Conservation (phyloP, 64 coral and sea anemone genomes). For the Montipora foliosa region DNA sequence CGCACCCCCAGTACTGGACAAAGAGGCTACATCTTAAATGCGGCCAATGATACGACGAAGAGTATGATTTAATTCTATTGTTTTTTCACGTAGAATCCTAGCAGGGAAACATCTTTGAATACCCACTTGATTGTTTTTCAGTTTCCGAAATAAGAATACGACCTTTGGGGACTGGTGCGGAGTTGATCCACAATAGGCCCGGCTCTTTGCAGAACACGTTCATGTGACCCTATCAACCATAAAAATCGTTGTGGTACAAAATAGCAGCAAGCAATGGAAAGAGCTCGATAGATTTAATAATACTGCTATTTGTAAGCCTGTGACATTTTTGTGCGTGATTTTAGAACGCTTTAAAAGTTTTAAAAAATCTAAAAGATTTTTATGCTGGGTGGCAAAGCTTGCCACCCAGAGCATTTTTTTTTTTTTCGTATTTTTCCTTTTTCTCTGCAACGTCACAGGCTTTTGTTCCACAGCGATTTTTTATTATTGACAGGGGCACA, state of each 20-base stretch:
- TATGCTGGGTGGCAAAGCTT: too few species aligned
- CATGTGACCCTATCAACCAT: slow-evolving; percentile 7
- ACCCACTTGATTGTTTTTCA: slow-evolving; percentile 1
- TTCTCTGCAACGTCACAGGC: too few species aligned
- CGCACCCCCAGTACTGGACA: too few species aligned
- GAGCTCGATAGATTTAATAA: background rate
- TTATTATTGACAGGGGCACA: too few species aligned
- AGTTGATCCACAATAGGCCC: background rate
- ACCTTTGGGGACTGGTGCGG: background rate
- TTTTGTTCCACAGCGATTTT: too few species aligned
- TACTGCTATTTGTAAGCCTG: too few species aligned
- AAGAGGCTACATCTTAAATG: too few species aligned
- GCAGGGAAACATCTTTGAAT: background rate
- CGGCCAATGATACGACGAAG: background rate
- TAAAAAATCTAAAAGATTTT: too few species aligned
- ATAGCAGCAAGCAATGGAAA: background rate
- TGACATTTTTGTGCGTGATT: too few species aligned
- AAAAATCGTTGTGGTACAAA: background rate
- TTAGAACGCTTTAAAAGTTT: too few species aligned
- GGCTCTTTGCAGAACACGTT: background rate
- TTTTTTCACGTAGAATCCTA: background rate
- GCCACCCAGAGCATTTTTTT: too few species aligned
- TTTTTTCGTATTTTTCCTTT: too few species aligned
- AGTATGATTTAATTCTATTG: background rate
- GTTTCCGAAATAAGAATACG: background rate